Evolutionary conservation across 2,113 vertebrate genomes (phyloP).

Genomic region (Sisor rabdophorus): DNA sequence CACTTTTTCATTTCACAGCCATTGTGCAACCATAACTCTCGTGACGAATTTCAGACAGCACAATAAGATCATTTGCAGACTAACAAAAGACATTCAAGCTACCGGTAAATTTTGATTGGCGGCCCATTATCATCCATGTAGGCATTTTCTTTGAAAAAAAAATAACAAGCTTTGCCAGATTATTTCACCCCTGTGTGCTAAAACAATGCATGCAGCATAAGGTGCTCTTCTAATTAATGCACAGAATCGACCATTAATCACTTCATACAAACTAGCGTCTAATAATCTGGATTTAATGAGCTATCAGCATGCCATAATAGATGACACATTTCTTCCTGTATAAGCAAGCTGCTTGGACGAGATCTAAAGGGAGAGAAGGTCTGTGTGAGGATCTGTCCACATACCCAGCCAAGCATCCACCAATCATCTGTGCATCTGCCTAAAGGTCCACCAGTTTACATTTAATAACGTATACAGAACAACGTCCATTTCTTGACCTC

Average conservation of each 20-base stretch:
- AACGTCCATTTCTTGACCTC: too few species aligned
- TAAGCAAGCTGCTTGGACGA: slow-evolving; percentile 11
- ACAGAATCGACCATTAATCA: slow-evolving; percentile 24
- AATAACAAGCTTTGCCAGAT: slow-evolving; percentile 7
- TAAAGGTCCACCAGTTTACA: too few species aligned
- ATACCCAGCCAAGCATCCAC: not conserved
- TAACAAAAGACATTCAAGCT: slow-evolving; percentile 18
- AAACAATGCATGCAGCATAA: slow-evolving; percentile 23
- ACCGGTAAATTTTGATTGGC: slow-evolving; percentile 25
- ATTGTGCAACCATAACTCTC: not conserved
- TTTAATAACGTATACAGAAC: too few species aligned
- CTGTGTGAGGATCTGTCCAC: not conserved
- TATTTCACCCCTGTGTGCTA: not conserved
- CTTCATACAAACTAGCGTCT: slow-evolving; percentile 35
- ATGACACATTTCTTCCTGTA: slow-evolving; percentile 21
- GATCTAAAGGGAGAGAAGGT: not conserved
- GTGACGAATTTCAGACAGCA: not conserved
- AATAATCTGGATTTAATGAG: slow-evolving; percentile 35
- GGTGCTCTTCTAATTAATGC: slow-evolving; percentile 36
- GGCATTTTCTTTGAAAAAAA: slow-evolving; percentile 22
- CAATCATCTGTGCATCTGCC: too few species aligned
- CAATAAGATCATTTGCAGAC: slow-evolving; percentile 1
- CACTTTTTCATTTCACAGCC: not conserved
- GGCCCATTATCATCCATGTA: slow-evolving; percentile 18
- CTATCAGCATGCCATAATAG: slow-evolving; percentile 27